Base-by-base conservation (phyloP, 2,888 invertebrate species). In the Lysandra coridon region DNA sequence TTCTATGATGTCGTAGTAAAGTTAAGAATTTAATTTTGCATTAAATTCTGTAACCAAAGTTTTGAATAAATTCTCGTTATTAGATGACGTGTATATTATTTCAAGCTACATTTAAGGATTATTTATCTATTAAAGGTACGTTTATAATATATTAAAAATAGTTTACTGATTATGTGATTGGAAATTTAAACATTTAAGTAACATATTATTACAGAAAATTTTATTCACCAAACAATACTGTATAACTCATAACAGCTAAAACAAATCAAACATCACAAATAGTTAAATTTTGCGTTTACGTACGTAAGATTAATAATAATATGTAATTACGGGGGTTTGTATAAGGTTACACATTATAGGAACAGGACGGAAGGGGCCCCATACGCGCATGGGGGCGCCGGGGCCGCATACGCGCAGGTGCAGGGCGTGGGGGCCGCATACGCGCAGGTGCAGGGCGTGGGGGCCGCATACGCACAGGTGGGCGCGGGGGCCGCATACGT, bases 21-120 rank as follows among this genome's bases (percentile, higher is more conserved):
- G 92, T 92, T 92, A 85, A 84, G 91, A 92, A 87, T 92, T 92
- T 92, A 92, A 87, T 86, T 79, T 64, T n/a, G 78, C 76, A 84
- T 91, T 91, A 92, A 90, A 90, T 91, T 92, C 91, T 91, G 84
- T 91, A 92, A 92, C 92, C 88, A 90, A 91, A 89, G 87, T 82
- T 82, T 85, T 84, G 87, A 89, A 87, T 88, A 87, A 85, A 85
- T 85, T 84, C 14, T 85, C 84, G 86, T 86, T 87, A 85, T 30
- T 82, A 82, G 79, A 78, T 69, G 23, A 30, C 75, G 37, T 82
- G 73, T 82, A 83, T 86, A 83, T 80, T 83, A 69, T 84, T 82
- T 75, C 62, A 53, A 73, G 12, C 4, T 78, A 80, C 30, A 62
- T 64, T 62, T 23, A 53, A 53, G 14, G 53, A 40, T 40, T 40